Base-by-base conservation (phyloP, 2,888 invertebrate genomes). In the Phytoseiulus persimilis region DNA sequence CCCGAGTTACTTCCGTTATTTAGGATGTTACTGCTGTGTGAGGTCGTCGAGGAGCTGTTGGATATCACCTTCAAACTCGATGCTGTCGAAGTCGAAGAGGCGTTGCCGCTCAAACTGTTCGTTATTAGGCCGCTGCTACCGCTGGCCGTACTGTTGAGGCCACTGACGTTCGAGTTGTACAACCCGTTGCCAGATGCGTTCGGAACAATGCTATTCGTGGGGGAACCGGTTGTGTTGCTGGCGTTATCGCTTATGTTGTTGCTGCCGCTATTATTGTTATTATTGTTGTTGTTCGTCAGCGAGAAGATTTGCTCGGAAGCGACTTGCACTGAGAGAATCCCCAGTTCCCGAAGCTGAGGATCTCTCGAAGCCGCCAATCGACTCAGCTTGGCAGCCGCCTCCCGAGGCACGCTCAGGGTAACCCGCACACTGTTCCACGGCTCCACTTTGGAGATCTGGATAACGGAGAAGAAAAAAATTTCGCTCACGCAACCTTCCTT, bases 361-460 rank as follows among this genome's bases (percentile, higher is more conserved):
- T 96, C 96, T 91, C 97, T 97, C 93, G 96, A 96, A 92, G 96
- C 95, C 91, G 98, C 98, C 93, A 98, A 94, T 93, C 96, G 96
- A 92, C 97, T 95, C 92, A 98, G 94, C 92, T 97, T 95, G 92
- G 96, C 94, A 92, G 98, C 98, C 92, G 98, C 98, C 94, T 98
- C 98, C 93, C 96, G 95, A 92, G 98, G 98, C 94, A 98, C 97
- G 93, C 97, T 97, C 94, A 98, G 95, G 94, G 98, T 98, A 93
- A 98, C 97, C 94, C 97, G 95, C 92, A 98, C 98, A 92, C 97
- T 97, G 94, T 98, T 97, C 97, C 97, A 98, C 94, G 98, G 98
- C 95, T 98, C 98, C 94, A 97, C 95, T 93, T 96, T 96, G 92
- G 94, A 94, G 91, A 96, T 94, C 92, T 94, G 94, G 92, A 95